Evolutionary conservation across 2,797 vertebrate genomes (phyloP).

Genomic region (Alosa sapidissima): DNA sequence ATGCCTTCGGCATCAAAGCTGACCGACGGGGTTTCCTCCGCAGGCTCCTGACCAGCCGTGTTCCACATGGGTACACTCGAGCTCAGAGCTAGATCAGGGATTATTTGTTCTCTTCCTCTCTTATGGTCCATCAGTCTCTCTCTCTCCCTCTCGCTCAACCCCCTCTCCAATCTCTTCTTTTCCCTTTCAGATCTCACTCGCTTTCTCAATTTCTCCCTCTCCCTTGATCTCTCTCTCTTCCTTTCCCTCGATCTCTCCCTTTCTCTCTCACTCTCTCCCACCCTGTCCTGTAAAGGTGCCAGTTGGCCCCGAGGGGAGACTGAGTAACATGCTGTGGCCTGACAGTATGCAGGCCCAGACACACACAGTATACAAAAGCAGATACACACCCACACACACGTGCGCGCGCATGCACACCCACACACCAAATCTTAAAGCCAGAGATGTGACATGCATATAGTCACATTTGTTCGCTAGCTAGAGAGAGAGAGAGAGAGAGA

Average conservation of each 20-base stretch:
- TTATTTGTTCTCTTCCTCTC: neutral
- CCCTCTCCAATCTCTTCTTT: neutral
- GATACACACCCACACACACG: neutral
- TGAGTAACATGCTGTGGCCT: conserved; percentile 31
- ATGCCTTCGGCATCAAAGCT: neutral
- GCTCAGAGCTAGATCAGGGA: neutral
- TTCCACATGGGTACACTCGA: neutral
- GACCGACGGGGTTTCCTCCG: neutral
- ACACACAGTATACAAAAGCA: neutral
- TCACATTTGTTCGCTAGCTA: neutral
- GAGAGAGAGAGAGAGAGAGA: too few species aligned
- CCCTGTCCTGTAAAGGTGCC: neutral
- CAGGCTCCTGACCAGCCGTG: neutral
- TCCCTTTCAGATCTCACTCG: too few species aligned
- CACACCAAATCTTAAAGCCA: neutral
- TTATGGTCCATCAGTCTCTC: conserved; percentile 21
- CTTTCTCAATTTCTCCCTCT: too few species aligned
- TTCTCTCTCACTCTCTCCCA: neutral
- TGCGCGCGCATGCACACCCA: neutral
- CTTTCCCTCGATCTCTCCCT: neutral
- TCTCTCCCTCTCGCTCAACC: neutral
- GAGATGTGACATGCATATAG: neutral
- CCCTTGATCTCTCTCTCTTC: neutral
- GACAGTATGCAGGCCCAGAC: conserved; percentile 30
- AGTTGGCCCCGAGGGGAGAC: conserved; percentile 25